phyloP scores from a whole-genome alignment of 1,140 invertebrate genomes.

The Laupala kohalensis region DNA sequence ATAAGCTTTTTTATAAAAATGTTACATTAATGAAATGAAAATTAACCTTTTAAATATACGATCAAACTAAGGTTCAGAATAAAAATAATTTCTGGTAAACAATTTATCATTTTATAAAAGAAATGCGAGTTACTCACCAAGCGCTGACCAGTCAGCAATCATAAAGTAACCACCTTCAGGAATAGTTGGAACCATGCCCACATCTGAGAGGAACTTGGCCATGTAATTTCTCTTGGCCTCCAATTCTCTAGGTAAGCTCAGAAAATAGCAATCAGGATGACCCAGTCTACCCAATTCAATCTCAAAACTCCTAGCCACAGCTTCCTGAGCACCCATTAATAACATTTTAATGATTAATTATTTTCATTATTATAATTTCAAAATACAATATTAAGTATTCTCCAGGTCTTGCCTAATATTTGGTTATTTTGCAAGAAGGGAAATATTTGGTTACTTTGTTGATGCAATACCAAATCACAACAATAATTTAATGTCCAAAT shows the following conservation, averaged over 20 bases:
- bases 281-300: constrained; percentile 59
- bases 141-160: constrained; percentile 76
- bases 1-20: no score
- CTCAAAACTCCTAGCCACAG: constrained; percentile 81
- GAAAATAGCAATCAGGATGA: constrained; percentile 74
- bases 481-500: no score
- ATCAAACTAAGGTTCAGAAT: no score
- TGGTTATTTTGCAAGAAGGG: no score
- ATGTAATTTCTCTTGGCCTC: constrained; percentile 75
- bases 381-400: no score
- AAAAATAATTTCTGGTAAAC: no score
- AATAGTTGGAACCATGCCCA: constrained; percentile 80
- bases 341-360: no score
- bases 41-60: no score
- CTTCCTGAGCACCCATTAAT: constrained; percentile 79
- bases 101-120: no score
- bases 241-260: constrained; percentile 61
- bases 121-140: constrained; percentile 40
- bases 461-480: not conserved
- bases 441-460: not conserved
- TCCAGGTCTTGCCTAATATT: no score
- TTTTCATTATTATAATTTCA: no score
- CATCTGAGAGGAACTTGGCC: constrained; percentile 57
- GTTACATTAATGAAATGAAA: no score
- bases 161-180: constrained; percentile 97